Percentiles rank a stretch among this genome's conserved stretches.
Conservation (phyloP, 2,888 invertebrate genomes). For the Lasioglossum figueresi region DNA sequence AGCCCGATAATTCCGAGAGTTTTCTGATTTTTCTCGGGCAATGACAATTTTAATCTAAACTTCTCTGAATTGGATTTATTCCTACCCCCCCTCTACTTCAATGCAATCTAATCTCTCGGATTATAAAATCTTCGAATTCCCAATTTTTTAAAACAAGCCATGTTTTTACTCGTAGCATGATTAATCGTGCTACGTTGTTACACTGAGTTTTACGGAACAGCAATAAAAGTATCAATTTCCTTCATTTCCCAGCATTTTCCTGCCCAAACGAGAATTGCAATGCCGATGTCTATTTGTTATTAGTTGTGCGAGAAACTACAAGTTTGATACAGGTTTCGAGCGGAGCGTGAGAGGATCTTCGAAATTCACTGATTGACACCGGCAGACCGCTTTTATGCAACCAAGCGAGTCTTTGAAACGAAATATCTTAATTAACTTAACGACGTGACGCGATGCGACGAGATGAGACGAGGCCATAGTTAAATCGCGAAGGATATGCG, state of each 20-base stretch:
- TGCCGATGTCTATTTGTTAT: conserved; percentile 3
- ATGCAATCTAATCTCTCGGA: neutral
- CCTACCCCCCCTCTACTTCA: neutral
- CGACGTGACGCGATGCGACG: neutral
- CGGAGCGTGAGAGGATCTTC: neutral
- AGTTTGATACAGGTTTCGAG: neutral
- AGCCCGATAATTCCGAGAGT: neutral
- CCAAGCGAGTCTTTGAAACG: neutral
- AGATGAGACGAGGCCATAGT: neutral
- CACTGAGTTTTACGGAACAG: neutral
- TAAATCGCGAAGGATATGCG: conserved; percentile 22
- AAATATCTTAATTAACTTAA: conserved; percentile 54
- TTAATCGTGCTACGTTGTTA: neutral
- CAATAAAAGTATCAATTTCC: conserved; percentile 7
- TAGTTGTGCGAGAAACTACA: conserved; percentile 13
- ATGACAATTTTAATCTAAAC: neutral
- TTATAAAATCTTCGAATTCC: neutral
- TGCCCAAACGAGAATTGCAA: neutral
- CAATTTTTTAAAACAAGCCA: neutral
- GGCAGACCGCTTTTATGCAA: neutral
- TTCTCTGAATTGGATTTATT: neutral
- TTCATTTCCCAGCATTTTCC: neutral
- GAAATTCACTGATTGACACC: conserved; percentile 2
- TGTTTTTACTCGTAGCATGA: neutral
- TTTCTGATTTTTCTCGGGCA: neutral